Base-by-base conservation (phyloP, 1,140 invertebrate genomes). In the Seison nebaliae region DNA sequence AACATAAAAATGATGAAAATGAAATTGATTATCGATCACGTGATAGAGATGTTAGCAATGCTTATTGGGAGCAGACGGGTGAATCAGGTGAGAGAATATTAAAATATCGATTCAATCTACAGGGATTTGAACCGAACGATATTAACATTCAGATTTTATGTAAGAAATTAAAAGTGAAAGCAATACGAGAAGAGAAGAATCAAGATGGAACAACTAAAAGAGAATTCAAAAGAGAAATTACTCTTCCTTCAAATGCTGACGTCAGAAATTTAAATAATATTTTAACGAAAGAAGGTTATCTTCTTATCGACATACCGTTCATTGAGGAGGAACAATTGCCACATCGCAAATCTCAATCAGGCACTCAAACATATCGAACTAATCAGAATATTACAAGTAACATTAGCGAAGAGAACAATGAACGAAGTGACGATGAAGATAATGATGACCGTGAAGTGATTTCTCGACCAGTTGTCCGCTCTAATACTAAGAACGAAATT, bases 201-300 rank as follows among this genome's bases (percentile, higher is more conserved):
- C 20, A n/a, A 15, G 17, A 21, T 15, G 33, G 39, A 3, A 42
- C 28, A 16, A 36, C 33, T 19, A 21, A 35, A 15, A 7, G 39
- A 17, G 34, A 42, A 36, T 42, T 42, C 32, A 36, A 42, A 24
- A 17, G 28, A 15, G 39, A 42, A 36, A 42, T 42, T 20, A 28
- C 28, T 15, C 17, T 42, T 8, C 39, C 39, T 5, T 19, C 18
- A 23, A 22, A 22, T 11, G 39, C 39, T 12, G 39, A 42, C 24
- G 39, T 31, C 9, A 35, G 30, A 20, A 9, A 14, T 7, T 21
- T 42, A 3, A 35, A 29, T 29, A 42, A 42, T 42, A 23, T 34
- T n/a, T 22, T 42, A 24, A 20, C 26, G 18, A 11, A 17, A 19
- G 34, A 42, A 23, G 39, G 39, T 3, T 35, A 23, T 19, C 20